Evolutionary conservation across 2,888 invertebrate species (phyloP).

Genomic region (Drosophila atripex): DNA sequence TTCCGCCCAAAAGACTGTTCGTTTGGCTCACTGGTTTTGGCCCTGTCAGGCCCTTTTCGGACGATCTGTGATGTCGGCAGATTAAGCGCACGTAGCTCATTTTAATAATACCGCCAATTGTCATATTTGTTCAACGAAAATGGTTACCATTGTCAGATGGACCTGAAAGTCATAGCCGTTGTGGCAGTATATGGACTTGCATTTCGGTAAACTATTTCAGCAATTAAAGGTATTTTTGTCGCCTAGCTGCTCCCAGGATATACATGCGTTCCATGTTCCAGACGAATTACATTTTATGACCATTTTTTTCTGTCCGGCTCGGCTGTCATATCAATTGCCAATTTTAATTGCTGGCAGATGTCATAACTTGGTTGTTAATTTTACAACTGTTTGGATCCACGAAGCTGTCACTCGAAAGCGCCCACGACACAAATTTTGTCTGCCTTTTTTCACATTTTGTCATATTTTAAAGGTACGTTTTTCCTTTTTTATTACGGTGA

Average conservation of each 20-base stretch:
- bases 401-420: constrained; percentile 52
- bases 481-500: constrained; percentile 49
- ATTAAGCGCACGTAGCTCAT: constrained; percentile 73
- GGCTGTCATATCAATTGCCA: constrained; percentile 69
- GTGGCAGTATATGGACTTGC: not conserved
- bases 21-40: constrained; percentile 14
- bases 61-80: constrained; percentile 69
- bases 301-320: constrained; percentile 19
- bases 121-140: constrained; percentile 71
- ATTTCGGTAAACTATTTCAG: not conserved
- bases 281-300: constrained; percentile 32
- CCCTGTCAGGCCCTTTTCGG: constrained; percentile 30
- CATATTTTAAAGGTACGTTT: not conserved
- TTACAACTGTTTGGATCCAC: constrained; percentile 40
- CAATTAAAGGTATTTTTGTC: not conserved
- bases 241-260: constrained; percentile 23
- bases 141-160: constrained; percentile 38
- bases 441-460: constrained; percentile 8
- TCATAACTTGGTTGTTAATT: constrained; percentile 67
- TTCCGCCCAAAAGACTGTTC: not conserved
- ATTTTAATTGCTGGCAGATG: constrained; percentile 77
- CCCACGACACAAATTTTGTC: constrained; percentile 53
- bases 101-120: constrained; percentile 76
- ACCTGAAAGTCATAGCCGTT: constrained; percentile 21
- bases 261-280: constrained; percentile 7